These are phyloP conservation scores for Campopleginae sp. DNA, from an alignment of 2,888 invertebrate species.

Conservation along the genomic window DNA sequence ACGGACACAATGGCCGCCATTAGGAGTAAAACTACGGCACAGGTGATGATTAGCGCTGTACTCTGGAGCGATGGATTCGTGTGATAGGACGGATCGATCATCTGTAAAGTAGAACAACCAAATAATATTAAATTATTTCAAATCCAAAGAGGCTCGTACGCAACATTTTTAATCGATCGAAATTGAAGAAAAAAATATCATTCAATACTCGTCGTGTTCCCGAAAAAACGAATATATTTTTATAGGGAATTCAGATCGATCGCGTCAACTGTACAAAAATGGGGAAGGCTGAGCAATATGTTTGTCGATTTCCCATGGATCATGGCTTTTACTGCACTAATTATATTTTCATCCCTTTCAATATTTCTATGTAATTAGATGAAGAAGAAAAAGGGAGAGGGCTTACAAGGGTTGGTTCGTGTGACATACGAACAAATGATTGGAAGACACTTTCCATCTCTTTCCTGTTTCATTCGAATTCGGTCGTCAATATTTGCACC, in stretches of 20 bases:
- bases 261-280: not conserved
- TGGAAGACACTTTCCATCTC: constrained; percentile 20
- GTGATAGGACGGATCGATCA: constrained; percentile 95
- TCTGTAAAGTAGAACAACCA: constrained; percentile 86
- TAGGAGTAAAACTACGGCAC: constrained; percentile 91
- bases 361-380: constrained; percentile 46
- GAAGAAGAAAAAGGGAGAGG: constrained; percentile 4
- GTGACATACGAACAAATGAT: constrained; percentile 24
- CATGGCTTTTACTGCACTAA: not conserved
- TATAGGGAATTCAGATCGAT: no score
- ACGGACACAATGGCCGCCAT: constrained; percentile 92
- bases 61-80: constrained; percentile 94
- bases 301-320: constrained; percentile 22
- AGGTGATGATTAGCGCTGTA: constrained; percentile 93
- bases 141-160: not conserved
- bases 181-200: not conserved
- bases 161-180: not conserved
- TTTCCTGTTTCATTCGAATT: not conserved
- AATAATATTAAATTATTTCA: constrained; percentile 8
- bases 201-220: not conserved
- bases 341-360: constrained; percentile 15
- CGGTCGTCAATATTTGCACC: constrained; percentile 64
- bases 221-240: not conserved
- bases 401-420: not conserved
- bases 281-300: constrained; percentile 5